phyloP scores from a whole-genome alignment of 2,888 invertebrate genomes.

The Iphiclides podalirius region DNA sequence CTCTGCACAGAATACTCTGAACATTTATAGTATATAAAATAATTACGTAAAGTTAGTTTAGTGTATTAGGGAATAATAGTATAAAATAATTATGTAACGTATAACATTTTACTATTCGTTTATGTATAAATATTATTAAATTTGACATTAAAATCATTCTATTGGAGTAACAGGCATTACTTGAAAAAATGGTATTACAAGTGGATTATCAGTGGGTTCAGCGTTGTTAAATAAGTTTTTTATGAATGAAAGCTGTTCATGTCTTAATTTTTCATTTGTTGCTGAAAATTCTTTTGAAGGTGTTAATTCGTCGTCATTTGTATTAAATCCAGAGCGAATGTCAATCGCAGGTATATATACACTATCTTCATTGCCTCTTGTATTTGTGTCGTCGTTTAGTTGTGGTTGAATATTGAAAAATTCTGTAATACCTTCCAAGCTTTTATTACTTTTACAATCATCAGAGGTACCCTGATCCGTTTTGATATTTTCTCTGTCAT shows the following conservation, averaged over 20 bases:
- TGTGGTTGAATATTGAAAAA: neutral
- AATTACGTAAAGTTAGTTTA: no score
- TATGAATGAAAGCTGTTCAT: neutral
- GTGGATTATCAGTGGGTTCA: neutral
- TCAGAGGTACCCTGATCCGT: no score
- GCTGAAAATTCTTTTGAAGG: neutral
- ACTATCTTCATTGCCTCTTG: neutral
- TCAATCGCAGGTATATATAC: neutral
- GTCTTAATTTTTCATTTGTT: neutral
- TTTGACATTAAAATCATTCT: no score
- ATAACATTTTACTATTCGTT: no score
- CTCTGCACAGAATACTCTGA: no score
- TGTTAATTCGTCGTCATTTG: neutral
- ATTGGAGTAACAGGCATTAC: neutral
- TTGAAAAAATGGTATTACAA: neutral
- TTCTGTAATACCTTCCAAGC: no score
- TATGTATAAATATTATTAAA: no score
- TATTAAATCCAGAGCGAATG: neutral
- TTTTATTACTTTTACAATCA: no score
- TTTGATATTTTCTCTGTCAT: no score
- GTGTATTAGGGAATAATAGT: no score
- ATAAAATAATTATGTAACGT: no score
- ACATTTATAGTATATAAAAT: no score
- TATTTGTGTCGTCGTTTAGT: neutral
- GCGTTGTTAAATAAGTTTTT: neutral